These are phyloP conservation scores for Peucedramus taeniatus DNA, from an alignment of 2,113 vertebrate species.

Conservation along the genomic window DNA sequence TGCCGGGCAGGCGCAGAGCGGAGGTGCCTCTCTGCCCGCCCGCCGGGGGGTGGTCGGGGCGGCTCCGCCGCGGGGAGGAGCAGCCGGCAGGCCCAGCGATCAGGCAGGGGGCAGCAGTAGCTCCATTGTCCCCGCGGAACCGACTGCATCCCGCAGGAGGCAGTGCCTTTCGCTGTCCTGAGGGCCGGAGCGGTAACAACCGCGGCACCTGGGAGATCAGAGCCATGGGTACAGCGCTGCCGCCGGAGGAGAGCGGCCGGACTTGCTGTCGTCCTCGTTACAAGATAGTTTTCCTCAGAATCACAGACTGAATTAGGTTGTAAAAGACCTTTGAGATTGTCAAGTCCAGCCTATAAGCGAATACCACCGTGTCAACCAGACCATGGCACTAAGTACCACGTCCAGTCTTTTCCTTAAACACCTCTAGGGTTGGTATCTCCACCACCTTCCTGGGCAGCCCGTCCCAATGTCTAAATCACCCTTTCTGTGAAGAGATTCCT, in stretches of 20 bases:
- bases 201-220: background rate
- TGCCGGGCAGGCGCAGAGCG: conserved; percentile 10
- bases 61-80: background rate
- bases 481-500: background rate
- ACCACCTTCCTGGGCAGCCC: background rate
- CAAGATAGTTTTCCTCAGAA: background rate
- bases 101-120: rapidly evolving
- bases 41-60: background rate
- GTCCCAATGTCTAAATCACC: background rate
- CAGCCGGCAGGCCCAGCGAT: background rate
- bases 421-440: too few species aligned
- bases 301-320: background rate
- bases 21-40: background rate
- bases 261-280: background rate
- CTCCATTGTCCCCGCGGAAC: rapidly evolving
- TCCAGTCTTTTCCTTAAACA: background rate
- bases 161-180: background rate
- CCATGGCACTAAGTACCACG: background rate
- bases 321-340: background rate
- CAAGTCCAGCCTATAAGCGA: background rate
- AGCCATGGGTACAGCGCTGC: background rate
- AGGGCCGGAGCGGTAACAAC: background rate
- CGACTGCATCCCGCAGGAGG: background rate
- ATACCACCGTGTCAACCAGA: background rate
- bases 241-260: too few species aligned